phyloP scores from a whole-genome alignment of 2,113 vertebrate genomes.

The Lagenorhynchus albirostris region DNA sequence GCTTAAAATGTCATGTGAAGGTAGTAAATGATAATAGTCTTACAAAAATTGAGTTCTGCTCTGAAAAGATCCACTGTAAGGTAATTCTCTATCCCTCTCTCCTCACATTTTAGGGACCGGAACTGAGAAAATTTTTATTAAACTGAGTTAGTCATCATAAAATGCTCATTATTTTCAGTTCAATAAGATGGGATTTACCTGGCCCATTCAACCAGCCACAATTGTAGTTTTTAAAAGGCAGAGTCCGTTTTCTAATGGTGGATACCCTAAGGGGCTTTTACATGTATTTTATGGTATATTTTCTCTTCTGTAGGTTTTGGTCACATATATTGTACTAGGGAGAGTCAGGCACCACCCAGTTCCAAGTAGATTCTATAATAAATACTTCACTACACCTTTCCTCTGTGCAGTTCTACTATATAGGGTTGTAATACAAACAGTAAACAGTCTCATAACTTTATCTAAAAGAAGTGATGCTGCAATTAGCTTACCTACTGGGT shows the following conservation, averaged over 20 bases:
- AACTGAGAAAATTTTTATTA: background rate
- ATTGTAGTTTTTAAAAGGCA: background rate
- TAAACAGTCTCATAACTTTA: background rate
- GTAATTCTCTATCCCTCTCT: background rate
- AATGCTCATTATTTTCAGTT: background rate
- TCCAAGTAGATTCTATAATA: background rate
- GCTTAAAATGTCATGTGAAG: slow-evolving; percentile 6
- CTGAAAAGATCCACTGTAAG: background rate
- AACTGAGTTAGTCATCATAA: background rate
- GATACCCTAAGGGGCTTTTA: background rate
- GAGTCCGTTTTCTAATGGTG: background rate
- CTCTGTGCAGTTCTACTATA: background rate
- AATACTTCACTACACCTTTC: background rate
- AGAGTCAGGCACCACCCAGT: background rate
- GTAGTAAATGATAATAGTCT: background rate
- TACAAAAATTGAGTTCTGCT: background rate
- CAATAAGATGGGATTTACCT: background rate
- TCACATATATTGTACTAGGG: background rate
- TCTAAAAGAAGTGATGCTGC: background rate
- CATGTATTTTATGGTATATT: background rate
- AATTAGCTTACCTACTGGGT: slow-evolving; percentile 81
- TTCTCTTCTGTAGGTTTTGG: background rate
- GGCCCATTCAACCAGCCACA: background rate
- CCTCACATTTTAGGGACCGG: background rate
- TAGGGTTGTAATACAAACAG: background rate